Conservation (phyloP, 2,797 vertebrate genomes). For the Selene dorsalis region DNA sequence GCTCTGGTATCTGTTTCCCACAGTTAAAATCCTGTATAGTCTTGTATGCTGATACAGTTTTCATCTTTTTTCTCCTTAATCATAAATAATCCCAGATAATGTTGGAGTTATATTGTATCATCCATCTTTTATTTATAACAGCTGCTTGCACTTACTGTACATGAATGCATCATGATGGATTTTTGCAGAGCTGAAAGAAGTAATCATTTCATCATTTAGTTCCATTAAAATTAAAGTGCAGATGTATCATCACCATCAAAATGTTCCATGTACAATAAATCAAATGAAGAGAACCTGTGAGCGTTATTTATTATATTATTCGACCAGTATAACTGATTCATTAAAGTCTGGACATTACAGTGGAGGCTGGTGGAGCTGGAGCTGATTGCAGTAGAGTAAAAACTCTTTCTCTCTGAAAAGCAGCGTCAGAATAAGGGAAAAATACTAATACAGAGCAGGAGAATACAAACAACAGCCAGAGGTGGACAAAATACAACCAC, state of each 20-base stretch:
- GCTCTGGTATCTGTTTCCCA: not conserved
- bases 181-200: not conserved
- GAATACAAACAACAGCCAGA: too few species aligned
- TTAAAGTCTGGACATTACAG: not conserved
- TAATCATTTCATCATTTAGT: not conserved
- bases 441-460: too few species aligned
- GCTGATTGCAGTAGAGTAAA: too few species aligned
- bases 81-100: not conserved
- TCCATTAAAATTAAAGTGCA: too few species aligned
- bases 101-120: not conserved
- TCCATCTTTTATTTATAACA: not conserved
- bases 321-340: not conserved
- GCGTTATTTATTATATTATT: not conserved
- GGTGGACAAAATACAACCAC: too few species aligned
- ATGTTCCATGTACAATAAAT: not conserved
- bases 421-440: not conserved
- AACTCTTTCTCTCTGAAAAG: too few species aligned
- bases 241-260: not conserved
- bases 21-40: not conserved
- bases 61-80: not conserved
- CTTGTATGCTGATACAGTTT: not conserved
- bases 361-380: too few species aligned
- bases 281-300: not conserved
- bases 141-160: slow-evolving; percentile 12
- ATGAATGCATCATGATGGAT: not conserved